Conservation (phyloP, 2,113 vertebrate species). For the Carettochelys insculpta region DNA sequence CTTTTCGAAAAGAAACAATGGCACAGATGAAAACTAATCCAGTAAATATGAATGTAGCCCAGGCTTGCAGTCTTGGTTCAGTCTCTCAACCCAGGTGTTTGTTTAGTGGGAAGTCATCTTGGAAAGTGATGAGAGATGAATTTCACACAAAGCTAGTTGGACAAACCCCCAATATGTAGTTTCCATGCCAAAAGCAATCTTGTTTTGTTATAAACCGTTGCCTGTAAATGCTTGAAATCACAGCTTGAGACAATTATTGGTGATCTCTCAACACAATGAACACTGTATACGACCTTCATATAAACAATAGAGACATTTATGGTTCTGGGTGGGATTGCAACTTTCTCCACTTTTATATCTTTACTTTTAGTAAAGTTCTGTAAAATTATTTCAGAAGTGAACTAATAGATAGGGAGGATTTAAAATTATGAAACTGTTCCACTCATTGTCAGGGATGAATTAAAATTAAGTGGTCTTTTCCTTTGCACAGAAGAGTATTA, state of each 20-base stretch:
- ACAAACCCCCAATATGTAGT: slow-evolving; percentile 49
- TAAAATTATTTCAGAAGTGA: background rate
- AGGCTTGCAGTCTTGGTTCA: slow-evolving; percentile 68
- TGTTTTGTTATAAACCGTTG: slow-evolving; percentile 48
- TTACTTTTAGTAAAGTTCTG: slow-evolving; percentile 17
- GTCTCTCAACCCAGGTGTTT: slow-evolving; percentile 74
- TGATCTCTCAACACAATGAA: slow-evolving; percentile 44
- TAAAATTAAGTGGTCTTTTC: slow-evolving; percentile 1
- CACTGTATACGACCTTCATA: background rate
- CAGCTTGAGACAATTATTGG: slow-evolving; percentile 22
- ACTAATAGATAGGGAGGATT: background rate
- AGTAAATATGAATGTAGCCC: slow-evolving; percentile 69
- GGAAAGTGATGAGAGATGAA: slow-evolving; percentile 68
- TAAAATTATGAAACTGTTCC: background rate
- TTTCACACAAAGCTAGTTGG: slow-evolving; percentile 63
- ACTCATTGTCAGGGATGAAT: background rate
- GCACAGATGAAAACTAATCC: slow-evolving; percentile 69
- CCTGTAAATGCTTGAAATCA: slow-evolving; percentile 46
- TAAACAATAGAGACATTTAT: slow-evolving; percentile 30
- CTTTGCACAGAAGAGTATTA: background rate
- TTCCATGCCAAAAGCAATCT: slow-evolving; percentile 44
- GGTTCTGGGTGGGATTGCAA: slow-evolving; percentile 21
- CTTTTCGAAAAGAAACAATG: slow-evolving; percentile 63
- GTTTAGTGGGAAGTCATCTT: slow-evolving; percentile 65
- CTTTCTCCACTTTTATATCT: slow-evolving; percentile 40